A percentile compares a stretch with the other conserved stretches of the same genome.
These are phyloP conservation scores for Diachrysia chrysitis DNA, from an alignment of 2,888 invertebrate species.

Conservation along the genomic window DNA sequence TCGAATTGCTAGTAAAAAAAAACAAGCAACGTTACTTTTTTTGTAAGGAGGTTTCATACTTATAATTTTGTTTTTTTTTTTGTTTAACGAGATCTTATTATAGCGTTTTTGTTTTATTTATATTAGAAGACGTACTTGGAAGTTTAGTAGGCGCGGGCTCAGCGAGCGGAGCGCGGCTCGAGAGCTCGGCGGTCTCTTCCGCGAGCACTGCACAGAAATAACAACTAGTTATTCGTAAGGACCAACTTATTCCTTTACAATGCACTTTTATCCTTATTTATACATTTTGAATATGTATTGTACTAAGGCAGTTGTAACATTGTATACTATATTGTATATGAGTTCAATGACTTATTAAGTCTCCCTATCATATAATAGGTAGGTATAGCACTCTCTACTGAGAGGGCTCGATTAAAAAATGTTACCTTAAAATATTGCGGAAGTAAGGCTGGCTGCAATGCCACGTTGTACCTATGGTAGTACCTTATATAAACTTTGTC, in stretches of 20 bases:
- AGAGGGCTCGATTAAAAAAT: too few species aligned
- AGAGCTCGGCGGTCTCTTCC: slow-evolving; percentile 82
- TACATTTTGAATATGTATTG: background rate
- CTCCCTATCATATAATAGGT: too few species aligned
- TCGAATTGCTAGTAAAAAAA: background rate
- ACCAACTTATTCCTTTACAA: slow-evolving; percentile 28
- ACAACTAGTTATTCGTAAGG: slow-evolving; percentile 71
- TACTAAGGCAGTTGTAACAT: background rate
- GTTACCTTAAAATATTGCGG: too few species aligned
- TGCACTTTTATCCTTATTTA: slow-evolving; percentile 9
- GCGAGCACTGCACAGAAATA: slow-evolving; percentile 88
- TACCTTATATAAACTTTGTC: too few species aligned
- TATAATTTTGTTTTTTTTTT: slow-evolving; percentile 14
- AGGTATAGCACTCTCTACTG: too few species aligned
- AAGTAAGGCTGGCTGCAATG: too few species aligned
- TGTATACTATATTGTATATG: too few species aligned
- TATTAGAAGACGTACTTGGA: slow-evolving; percentile 88
- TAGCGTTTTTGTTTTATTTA: slow-evolving; percentile 69
- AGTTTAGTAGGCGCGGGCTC: slow-evolving; percentile 90
- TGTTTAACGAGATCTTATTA: slow-evolving; percentile 79
- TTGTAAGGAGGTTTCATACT: background rate
- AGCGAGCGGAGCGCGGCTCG: slow-evolving; percentile 87
- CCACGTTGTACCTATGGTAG: too few species aligned
- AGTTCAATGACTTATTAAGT: too few species aligned
- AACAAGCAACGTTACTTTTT: background rate